Evolutionary conservation across 2,888 invertebrate genomes (phyloP).

Genomic region (Ophion ellenae): DNA sequence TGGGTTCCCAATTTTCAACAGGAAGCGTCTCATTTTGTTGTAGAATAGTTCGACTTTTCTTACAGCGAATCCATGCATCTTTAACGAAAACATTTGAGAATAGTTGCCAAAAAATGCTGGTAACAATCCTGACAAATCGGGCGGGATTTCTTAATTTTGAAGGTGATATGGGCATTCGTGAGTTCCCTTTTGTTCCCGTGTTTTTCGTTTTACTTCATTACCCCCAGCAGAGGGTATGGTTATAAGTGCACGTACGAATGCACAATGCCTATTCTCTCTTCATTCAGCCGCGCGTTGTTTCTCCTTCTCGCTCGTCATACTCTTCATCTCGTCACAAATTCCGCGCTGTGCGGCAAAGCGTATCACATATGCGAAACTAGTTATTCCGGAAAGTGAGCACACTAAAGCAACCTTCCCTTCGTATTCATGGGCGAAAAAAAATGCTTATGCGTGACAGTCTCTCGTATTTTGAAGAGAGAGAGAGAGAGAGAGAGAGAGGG

Average conservation of each 20-base stretch:
- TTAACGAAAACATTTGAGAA: neutral
- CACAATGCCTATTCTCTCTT: neutral
- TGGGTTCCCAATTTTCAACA: no score
- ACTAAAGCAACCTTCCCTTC: slow-evolving; percentile 25
- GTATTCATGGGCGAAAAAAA: slow-evolving; percentile 53
- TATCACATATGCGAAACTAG: slow-evolving; percentile 44
- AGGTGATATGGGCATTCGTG: neutral
- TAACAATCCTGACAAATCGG: neutral
- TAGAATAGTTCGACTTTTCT: no score
- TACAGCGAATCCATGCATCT: neutral
- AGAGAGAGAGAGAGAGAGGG: slow-evolving; percentile 19
- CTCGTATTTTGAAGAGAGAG: slow-evolving; percentile 27
- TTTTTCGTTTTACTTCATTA: slow-evolving; percentile 41
- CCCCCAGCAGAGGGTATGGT: neutral
- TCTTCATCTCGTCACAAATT: slow-evolving; percentile 25
- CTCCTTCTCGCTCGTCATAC: slow-evolving; percentile 12
- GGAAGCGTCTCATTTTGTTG: no score
- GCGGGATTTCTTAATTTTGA: neutral
- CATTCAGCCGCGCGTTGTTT: neutral
- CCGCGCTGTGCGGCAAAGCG: slow-evolving; percentile 1
- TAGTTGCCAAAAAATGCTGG: neutral
- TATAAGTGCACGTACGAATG: neutral
- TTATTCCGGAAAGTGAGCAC: slow-evolving; percentile 37
- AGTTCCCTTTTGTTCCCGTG: neutral
- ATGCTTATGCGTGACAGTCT: slow-evolving; percentile 2